phyloP scores from a whole-genome alignment of 2,888 invertebrate genomes.

The Oeneis ivallda region DNA sequence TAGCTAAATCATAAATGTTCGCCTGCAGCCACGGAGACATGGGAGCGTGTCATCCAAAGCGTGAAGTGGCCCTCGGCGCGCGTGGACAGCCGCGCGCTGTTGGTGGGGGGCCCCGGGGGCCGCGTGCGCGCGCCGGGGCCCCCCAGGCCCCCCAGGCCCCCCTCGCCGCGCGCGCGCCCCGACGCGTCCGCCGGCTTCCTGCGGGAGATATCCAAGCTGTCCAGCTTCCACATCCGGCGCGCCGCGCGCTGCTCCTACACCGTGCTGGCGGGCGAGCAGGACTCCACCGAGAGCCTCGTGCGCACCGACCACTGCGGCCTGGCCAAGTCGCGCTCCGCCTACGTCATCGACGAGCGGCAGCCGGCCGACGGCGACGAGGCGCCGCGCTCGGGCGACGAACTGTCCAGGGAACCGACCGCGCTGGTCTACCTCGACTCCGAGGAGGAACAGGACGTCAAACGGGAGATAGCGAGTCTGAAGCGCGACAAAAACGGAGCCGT shows the following conservation, averaged over 20 bases:
- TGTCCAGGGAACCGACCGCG: constrained; percentile 85
- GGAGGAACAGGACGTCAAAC: constrained; percentile 76
- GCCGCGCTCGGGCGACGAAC: constrained; percentile 61
- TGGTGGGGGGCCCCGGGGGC: constrained; percentile 81
- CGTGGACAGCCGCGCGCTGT: constrained; percentile 85
- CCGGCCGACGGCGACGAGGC: constrained; percentile 53
- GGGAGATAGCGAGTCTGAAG: constrained; percentile 47
- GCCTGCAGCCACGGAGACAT: constrained; percentile 85
- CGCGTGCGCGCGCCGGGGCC: constrained; percentile 55
- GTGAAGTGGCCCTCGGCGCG: constrained; percentile 85
- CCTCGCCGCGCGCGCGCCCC: constrained; percentile 50
- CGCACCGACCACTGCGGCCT: constrained; percentile 61
- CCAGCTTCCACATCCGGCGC: constrained; percentile 85
- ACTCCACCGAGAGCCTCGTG: constrained; percentile 85
- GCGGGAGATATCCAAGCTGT: constrained; percentile 86
- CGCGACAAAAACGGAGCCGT: constrained; percentile 46
- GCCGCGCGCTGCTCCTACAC: constrained; percentile 87
- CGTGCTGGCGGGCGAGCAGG: constrained; percentile 83
- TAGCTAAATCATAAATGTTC: too few relatives aligned
- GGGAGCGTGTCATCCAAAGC: constrained; percentile 87
- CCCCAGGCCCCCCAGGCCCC: constrained; percentile 45
- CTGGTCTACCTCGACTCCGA: constrained; percentile 87
- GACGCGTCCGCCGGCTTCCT: constrained; percentile 78
- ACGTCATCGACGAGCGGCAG: constrained; percentile 74
- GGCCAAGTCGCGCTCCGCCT: constrained; percentile 82